phyloP scores from a whole-genome alignment of 2,797 vertebrate genomes.

The Pipistrellus pygmaeus region DNA sequence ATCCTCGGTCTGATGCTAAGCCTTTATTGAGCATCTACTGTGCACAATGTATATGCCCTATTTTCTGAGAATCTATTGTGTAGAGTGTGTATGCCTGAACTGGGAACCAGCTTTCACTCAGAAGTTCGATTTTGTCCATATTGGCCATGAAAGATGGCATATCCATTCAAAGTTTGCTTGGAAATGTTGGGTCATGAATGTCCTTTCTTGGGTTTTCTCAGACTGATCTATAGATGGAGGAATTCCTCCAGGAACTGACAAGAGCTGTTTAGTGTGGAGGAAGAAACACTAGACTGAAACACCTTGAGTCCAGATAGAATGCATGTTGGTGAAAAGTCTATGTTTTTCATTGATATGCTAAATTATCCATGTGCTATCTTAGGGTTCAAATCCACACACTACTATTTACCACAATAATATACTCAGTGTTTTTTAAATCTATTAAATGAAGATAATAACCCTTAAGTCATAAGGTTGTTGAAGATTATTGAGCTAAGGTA shows the following conservation, averaged over 20 bases:
- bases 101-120: not conserved
- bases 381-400: not conserved
- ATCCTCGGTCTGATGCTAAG: not conserved
- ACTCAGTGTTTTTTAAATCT: not conserved
- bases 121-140: not conserved
- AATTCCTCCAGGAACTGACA: conserved; percentile 14
- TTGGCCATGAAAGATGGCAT: not conserved
- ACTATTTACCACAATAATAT: not conserved
- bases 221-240: not conserved
- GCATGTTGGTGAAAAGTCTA: not conserved
- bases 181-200: not conserved
- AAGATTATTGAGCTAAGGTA: not conserved
- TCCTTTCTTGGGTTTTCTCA: not conserved
- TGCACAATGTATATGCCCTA: not conserved
- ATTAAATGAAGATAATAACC: not conserved
- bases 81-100: not conserved
- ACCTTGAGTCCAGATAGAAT: not conserved
- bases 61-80: not conserved
- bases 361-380: not conserved
- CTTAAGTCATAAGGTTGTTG: not conserved
- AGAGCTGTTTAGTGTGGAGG: not conserved
- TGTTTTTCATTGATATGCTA: not conserved
- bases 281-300: conserved; percentile 14
- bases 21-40: not conserved
- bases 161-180: not conserved